Base-by-base conservation (phyloP, 2,797 vertebrate genomes). In the Tokudaia muenninki region DNA sequence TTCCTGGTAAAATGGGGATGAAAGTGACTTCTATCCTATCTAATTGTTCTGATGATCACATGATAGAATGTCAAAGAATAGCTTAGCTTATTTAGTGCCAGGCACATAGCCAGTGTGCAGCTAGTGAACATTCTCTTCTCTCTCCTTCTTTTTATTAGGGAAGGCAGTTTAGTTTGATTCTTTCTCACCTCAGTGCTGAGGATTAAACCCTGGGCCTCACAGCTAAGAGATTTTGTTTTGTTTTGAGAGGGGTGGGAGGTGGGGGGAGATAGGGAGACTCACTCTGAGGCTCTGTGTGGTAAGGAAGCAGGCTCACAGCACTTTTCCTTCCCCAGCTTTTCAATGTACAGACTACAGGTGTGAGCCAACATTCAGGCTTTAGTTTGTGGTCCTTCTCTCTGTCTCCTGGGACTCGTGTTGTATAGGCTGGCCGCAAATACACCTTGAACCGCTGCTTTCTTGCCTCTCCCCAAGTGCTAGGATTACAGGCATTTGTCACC, bases 81-180 rank as follows among this genome's bases (percentile, higher is more conserved):
- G 72, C 61, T 96, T 89, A 96, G 55, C 74, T 95, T 52, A 13
- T 52, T 52, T 26, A 59, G 57, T 87, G n/a, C 55, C 17, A 37
- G 52, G 44, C 72, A 87, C 21, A 26, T n/a, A 87, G 70, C 26
- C 10, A 26, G 37, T 59, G 21, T 29, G 92, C 41, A 81, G 77
- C 84, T 93, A 95, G 57, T 72, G 61, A 67, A 77, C 29, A 11
- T 96, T 89, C 52, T 91, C 91, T 86, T 70, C 57, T 84, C 44
- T 61, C 57, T 81, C 47, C 9, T 4, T 3, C 65, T 55, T 34
- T 59, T 59, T 74, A 44, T 94, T 78, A 92, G 55, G 10, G 9
- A n/a, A 70, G 26, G 72, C 4, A 83, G 57, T 80, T 57, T 59
- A 80, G 44, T 92, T 94, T 92, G 74, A 37, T 41, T 63, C 26